Evolutionary conservation across 2,888 invertebrate species (phyloP).

Genomic region (Scrobipalpa costella): DNA sequence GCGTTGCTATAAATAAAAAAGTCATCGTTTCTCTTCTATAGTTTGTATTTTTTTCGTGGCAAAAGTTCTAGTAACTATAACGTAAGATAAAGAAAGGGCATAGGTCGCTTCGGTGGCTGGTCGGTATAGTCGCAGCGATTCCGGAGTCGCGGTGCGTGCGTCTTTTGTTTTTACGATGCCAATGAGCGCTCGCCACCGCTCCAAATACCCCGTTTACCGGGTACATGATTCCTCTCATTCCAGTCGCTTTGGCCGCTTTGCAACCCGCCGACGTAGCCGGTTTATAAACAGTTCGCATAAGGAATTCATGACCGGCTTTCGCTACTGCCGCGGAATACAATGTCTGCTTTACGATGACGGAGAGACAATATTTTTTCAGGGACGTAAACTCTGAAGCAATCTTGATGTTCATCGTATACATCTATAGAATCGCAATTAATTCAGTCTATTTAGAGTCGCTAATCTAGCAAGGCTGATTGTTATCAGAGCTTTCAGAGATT

Average conservation of each 20-base stretch:
- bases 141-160: constrained; percentile 16
- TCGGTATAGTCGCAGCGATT: not conserved
- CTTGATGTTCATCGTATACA: not conserved
- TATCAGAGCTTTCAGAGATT: too few species aligned
- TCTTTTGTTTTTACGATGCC: constrained; percentile 22
- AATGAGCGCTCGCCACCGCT: constrained; percentile 17
- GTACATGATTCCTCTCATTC: not conserved
- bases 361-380: not conserved
- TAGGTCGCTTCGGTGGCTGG: not conserved
- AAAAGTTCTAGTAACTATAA: not conserved
- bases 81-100: not conserved
- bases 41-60: too few species aligned
- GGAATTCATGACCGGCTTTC: constrained; percentile 3
- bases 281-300: constrained; percentile 9
- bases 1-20: too few species aligned
- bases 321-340: too few species aligned
- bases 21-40: too few species aligned
- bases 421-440: not conserved
- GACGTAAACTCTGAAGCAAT: not conserved
- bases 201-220: constrained; percentile 10
- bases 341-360: not conserved
- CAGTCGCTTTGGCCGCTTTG: constrained; percentile 2
- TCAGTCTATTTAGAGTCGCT: not conserved
- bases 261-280: not conserved
- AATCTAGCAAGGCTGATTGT: too few species aligned